Evolutionary conservation across 2,113 vertebrate genomes (phyloP).

Genomic region (Eonycteris spelaea): DNA sequence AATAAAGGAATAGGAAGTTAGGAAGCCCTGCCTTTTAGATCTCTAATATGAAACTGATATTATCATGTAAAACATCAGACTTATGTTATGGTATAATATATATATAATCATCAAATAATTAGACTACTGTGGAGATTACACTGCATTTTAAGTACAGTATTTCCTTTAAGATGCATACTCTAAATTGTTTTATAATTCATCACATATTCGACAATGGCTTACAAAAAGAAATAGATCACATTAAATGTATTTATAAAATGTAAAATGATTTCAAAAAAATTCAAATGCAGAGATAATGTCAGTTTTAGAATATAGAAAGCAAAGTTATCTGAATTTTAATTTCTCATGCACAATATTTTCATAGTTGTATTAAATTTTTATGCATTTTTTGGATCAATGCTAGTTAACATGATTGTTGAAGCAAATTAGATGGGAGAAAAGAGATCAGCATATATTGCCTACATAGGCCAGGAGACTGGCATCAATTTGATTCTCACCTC

Average conservation of each 20-base stretch:
- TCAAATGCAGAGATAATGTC: neutral
- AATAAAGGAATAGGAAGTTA: neutral
- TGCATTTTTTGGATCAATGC: neutral
- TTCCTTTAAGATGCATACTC: neutral
- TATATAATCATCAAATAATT: neutral
- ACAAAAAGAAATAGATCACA: neutral
- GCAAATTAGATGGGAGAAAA: neutral
- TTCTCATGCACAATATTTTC: neutral
- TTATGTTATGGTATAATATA: neutral
- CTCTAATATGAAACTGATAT: neutral
- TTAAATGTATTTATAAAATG: neutral
- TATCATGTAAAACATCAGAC: neutral
- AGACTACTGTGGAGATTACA: neutral
- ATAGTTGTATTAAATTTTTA: neutral
- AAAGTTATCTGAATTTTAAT: neutral
- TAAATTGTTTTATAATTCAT: neutral
- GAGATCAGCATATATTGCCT: neutral
- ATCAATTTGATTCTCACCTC: neutral
- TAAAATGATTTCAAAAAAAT: neutral
- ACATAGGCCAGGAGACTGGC: neutral
- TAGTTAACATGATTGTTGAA: neutral
- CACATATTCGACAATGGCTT: neutral
- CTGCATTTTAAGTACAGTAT: neutral
- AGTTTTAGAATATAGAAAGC: neutral
- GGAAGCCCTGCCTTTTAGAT: neutral